Conservation (phyloP, 1,140 invertebrate genomes). For the Adoxophyes honmai region DNA sequence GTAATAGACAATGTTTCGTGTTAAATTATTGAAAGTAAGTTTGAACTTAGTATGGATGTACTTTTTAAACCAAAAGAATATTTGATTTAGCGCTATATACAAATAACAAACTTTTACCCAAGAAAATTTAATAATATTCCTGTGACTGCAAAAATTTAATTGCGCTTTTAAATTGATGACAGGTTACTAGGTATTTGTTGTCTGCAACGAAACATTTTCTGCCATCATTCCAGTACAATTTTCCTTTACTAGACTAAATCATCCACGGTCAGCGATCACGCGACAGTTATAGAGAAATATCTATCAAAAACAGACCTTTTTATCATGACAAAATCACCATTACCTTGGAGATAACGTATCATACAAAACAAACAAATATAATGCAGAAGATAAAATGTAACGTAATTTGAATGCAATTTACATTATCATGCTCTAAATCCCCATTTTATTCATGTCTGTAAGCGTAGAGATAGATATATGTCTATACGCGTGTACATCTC, state of each 20-base stretch:
- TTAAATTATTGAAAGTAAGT: too few relatives aligned
- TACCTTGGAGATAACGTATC: slow-evolving; percentile 4
- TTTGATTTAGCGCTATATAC: too few relatives aligned
- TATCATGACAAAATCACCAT: background rate
- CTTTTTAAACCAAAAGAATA: too few relatives aligned
- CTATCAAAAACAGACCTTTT: slow-evolving; percentile 1
- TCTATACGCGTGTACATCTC: background rate
- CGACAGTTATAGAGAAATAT: background rate
- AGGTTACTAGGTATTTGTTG: too few relatives aligned
- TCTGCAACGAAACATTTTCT: too few relatives aligned
- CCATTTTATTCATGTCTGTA: background rate
- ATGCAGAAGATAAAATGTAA: slow-evolving; percentile 2
- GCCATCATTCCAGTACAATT: too few relatives aligned
- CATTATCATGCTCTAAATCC: background rate
- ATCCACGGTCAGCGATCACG: background rate
- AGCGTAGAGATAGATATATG: background rate
- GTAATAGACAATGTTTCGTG: too few relatives aligned
- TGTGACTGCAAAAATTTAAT: too few relatives aligned
- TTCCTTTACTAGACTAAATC: background rate
- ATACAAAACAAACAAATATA: background rate
- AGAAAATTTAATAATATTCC: too few relatives aligned
- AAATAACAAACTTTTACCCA: too few relatives aligned
- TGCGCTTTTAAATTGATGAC: too few relatives aligned
- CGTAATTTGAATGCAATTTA: slow-evolving; percentile 5
- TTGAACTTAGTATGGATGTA: too few relatives aligned